Percentiles rank a stretch among this genome's conserved stretches.
These are phyloP conservation scores for Asteroscopus sphinx DNA, from an alignment of 2,888 invertebrate genomes.

Conservation along the genomic window DNA sequence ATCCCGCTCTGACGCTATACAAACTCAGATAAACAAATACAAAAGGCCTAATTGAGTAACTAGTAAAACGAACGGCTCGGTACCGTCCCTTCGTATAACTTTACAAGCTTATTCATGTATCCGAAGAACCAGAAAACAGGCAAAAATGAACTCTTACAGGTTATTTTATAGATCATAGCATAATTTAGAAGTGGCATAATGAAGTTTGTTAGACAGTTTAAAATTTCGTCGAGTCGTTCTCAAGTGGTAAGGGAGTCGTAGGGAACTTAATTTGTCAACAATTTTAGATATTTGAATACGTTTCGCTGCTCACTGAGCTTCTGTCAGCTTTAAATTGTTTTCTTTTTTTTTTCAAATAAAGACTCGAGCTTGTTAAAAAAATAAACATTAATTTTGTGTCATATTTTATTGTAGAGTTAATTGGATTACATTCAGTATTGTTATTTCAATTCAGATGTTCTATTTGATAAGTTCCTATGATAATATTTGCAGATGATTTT, in stretches of 20 bases:
- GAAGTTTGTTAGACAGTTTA: slow-evolving; percentile 68
- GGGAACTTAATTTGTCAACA: slow-evolving; percentile 90
- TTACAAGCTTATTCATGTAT: slow-evolving; percentile 63
- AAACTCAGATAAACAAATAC: slow-evolving; percentile 90
- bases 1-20: slow-evolving; percentile 80
- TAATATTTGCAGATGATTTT: not conserved
- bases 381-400: slow-evolving; percentile 51
- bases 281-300: slow-evolving; percentile 90
- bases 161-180: slow-evolving; percentile 36
- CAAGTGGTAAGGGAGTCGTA: slow-evolving; percentile 88
- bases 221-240: slow-evolving; percentile 85
- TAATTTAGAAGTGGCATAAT: slow-evolving; percentile 14
- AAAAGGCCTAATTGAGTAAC: slow-evolving; percentile 91
- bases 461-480: slow-evolving; percentile 7
- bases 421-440: slow-evolving; percentile 44
- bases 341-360: slow-evolving; percentile 82
- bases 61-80: slow-evolving; percentile 88
- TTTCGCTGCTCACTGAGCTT: slow-evolving; percentile 88
- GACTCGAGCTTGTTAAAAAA: slow-evolving; percentile 64
- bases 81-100: slow-evolving; percentile 83
- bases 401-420: slow-evolving; percentile 48
- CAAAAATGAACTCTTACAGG: slow-evolving; percentile 57
- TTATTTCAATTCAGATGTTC: slow-evolving; percentile 38
- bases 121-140: slow-evolving; percentile 25
- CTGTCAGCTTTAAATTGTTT: slow-evolving; percentile 87